Conservation (phyloP, 2,113 vertebrate genomes). For the Nycticorax nycticorax region DNA sequence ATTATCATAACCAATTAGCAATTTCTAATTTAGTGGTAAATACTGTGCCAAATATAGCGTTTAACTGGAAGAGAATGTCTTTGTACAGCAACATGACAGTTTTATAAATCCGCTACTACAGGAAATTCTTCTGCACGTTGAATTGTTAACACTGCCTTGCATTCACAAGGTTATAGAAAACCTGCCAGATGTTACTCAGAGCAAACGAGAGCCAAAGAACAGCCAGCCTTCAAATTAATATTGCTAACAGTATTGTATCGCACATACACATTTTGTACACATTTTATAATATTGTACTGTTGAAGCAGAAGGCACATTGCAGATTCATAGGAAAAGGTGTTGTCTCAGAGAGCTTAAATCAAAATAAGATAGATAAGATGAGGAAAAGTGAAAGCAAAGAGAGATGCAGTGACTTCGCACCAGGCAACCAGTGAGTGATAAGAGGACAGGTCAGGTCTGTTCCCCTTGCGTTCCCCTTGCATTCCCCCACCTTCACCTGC, state of each 20-base stretch:
- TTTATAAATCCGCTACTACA: neutral
- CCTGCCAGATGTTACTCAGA: slow-evolving; percentile 2
- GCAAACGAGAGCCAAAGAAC: neutral
- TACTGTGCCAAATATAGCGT: neutral
- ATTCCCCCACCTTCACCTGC: neutral
- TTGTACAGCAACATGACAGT: neutral
- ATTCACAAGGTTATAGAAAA: neutral
- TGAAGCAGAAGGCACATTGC: neutral
- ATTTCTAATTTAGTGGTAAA: neutral
- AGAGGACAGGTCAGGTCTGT: neutral
- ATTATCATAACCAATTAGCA: neutral
- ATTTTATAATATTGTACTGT: neutral
- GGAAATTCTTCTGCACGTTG: neutral
- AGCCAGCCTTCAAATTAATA: slow-evolving; percentile 8
- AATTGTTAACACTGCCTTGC: neutral
- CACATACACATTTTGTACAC: too few relatives aligned
- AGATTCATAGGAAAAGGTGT: neutral
- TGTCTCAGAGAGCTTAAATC: neutral
- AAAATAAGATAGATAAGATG: neutral
- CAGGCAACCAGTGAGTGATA: neutral
- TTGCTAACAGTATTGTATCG: neutral
- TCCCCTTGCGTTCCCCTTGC: fast-evolving
- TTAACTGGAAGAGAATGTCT: neutral
- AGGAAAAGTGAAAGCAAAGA: neutral
- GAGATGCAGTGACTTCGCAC: fast-evolving